Evolutionary conservation across 2,113 vertebrate genomes (phyloP).

Genomic region (Pelvicachromis taeniatus): DNA sequence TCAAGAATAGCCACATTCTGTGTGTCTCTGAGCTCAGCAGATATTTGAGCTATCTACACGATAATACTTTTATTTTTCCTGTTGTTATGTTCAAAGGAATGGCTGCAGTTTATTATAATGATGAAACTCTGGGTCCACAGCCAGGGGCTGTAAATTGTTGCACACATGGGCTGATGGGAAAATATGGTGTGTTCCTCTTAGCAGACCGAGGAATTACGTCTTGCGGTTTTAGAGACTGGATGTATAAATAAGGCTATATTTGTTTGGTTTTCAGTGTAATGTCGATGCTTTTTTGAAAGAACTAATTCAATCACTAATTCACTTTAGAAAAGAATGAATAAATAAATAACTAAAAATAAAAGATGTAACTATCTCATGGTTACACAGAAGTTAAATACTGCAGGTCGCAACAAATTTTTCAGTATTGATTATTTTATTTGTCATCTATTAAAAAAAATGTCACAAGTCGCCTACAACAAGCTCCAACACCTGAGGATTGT

Average conservation of each 20-base stretch:
- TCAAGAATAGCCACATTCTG: not conserved
- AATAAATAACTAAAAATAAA: not conserved
- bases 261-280: not conserved
- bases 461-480: not conserved
- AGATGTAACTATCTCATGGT: not conserved
- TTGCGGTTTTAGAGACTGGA: not conserved
- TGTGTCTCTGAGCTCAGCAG: conserved; percentile 15
- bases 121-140: conserved; percentile 29
- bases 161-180: conserved; percentile 30
- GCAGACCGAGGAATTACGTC: not conserved
- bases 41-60: not conserved
- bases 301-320: not conserved
- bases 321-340: not conserved
- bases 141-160: conserved; percentile 27
- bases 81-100: not conserved
- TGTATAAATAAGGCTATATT: not conserved
- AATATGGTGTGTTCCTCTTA: not conserved
- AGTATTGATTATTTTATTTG: not conserved
- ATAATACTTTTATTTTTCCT: not conserved
- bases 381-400: not conserved
- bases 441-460: not conserved
- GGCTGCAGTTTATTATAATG: conserved; percentile 32
- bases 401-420: fast-evolving
- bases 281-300: not conserved
- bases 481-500: not conserved